Base-by-base conservation (phyloP, 2,888 invertebrate species). In the Omphaloscelis lunosa region DNA sequence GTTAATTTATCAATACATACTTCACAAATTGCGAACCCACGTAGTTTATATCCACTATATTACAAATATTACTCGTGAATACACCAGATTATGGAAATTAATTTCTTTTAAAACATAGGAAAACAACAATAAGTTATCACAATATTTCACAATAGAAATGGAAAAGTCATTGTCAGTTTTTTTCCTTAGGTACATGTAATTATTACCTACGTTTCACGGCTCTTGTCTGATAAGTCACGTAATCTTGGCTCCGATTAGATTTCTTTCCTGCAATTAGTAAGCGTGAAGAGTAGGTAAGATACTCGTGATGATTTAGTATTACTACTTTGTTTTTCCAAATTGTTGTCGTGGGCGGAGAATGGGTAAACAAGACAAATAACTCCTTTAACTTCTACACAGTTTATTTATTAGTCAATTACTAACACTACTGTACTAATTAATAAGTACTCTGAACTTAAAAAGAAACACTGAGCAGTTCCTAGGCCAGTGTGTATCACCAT, bases 121-220 rank as follows among this genome's bases (percentile, higher is more conserved):
- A 17, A 39, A 39, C 17, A 23, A 17, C 17, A 39, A 12, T 23
- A 29, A 2, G 6, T 34, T 9, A n/a, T 17, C 11, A 34, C n/a
- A 58, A n/a, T 58, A 41, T 41, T 27, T 72, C 27, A 29, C 41
- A 72, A 27, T 48, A 23, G 27, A 75, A 73, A 75, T 58, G 39
- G 39, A 1, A 59, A 75, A 75, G 34, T 58, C 27, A 75, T 23
- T 12, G 34, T 74, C 11, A 48, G 17, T 27, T 5, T n/a, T 72
- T 48, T 58, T 20, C n/a, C 41, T 48, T 41, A 2, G 70, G 41
- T 45, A 45, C 34, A 23, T 29, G 23, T 41, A 23, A 41, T 62
- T 45, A 71, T 34, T 45, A 45, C 11, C 17, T 17, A 45, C 45
- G 17, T 34, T 12, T 0, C n/a, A 45, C 34, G 34, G 34, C 17